A percentile compares a stretch with the other conserved stretches of the same genome.
phyloP scores from a whole-genome alignment of 2,797 vertebrate species.

The Gallinago stenura region DNA sequence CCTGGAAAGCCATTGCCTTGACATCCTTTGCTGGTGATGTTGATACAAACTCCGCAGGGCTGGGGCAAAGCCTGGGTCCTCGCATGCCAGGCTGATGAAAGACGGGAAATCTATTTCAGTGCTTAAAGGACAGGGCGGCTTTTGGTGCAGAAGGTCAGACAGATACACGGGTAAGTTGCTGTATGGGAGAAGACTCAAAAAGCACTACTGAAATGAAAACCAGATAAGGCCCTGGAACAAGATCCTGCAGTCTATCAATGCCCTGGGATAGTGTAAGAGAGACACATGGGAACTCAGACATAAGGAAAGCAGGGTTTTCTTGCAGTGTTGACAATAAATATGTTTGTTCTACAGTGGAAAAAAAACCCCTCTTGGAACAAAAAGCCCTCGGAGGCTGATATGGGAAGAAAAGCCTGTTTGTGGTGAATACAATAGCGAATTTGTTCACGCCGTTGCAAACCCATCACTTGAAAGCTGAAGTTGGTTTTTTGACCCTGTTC shows the following conservation, averaged over 20 bases:
- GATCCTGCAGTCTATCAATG: conserved; percentile 25
- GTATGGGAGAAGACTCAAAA: conserved; percentile 20
- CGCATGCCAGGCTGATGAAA: conserved; percentile 20
- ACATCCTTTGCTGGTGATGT: conserved; percentile 1
- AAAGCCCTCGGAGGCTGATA: not conserved
- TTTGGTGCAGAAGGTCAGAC: conserved; percentile 16
- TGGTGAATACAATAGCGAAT: conserved; percentile 38
- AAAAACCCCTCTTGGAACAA: not conserved
- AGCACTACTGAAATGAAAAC: conserved; percentile 44
- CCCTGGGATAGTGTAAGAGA: conserved; percentile 40
- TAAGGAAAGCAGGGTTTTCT: not conserved
- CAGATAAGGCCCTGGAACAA: conserved; percentile 53
- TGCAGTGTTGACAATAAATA: conserved; percentile 46
- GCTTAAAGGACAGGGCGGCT: conserved; percentile 37
- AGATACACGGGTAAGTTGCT: conserved; percentile 42
- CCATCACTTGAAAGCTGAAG: conserved; percentile 46
- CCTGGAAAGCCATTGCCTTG: conserved; percentile 18
- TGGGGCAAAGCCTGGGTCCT: conserved; percentile 30
- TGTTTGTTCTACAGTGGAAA: not conserved
- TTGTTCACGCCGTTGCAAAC: not conserved
- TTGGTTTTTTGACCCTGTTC: not conserved
- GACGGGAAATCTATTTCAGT: conserved; percentile 50
- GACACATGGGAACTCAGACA: conserved; percentile 57
- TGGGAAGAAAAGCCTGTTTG: conserved; percentile 39
- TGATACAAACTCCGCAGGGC: not conserved